Conservation (phyloP, 2,113 vertebrate species). For the Gadus macrocephalus region DNA sequence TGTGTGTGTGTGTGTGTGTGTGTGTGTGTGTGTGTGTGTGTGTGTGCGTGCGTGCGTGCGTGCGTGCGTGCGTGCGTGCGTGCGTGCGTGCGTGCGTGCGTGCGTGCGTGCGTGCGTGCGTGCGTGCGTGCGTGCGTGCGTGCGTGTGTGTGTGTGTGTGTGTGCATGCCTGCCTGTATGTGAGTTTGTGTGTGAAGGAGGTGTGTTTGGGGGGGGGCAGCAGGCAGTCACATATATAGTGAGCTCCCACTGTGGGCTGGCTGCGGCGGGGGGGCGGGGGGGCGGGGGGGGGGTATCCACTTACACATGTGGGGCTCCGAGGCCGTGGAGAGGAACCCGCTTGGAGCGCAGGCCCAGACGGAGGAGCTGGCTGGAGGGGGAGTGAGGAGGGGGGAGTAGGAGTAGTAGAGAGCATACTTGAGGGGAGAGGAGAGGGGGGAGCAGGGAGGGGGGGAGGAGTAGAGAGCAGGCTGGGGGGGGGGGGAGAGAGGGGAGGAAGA, state of each 20-base stretch:
- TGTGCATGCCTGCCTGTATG: neutral
- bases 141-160: neutral
- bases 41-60: no score
- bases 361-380: conserved; percentile 25
- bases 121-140: no score
- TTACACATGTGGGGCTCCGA: conserved; percentile 60
- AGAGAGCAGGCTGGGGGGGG: no score
- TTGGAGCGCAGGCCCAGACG: conserved; percentile 55
- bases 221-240: conserved; percentile 19
- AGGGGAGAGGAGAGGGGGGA: no score
- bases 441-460: no score
- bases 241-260: conserved; percentile 40
- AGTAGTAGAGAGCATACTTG: no score
- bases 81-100: no score
- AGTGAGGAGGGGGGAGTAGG: neutral
- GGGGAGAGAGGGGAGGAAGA: no score
- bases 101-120: no score
- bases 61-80: no score
- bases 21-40: no score
- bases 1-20: no score
- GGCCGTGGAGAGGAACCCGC: conserved; percentile 31
- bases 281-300: conserved; percentile 46
- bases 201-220: conserved; percentile 9
- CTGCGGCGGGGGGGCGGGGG: conserved; percentile 9
- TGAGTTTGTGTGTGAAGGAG: conserved; percentile 3